Evolutionary conservation across 2,113 vertebrate genomes (phyloP).

Genomic region (Cisticola juncidis): DNA sequence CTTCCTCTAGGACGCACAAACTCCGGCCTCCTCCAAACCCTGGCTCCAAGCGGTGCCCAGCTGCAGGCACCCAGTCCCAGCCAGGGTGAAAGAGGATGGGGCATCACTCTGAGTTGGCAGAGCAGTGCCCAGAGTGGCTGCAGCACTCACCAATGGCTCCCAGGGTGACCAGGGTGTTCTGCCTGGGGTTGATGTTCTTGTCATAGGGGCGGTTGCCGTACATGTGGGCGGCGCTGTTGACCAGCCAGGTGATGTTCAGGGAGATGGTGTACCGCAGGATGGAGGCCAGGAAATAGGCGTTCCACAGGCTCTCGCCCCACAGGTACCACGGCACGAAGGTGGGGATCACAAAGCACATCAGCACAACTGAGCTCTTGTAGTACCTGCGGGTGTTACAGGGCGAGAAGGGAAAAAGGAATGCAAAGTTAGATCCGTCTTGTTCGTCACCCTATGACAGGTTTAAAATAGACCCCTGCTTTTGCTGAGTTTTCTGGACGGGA

Average conservation of each 20-base stretch:
- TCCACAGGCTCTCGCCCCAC: slow-evolving; percentile 83
- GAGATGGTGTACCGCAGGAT: slow-evolving; percentile 80
- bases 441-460: background rate
- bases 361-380: slow-evolving; percentile 70
- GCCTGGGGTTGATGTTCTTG: slow-evolving; percentile 77
- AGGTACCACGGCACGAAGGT: slow-evolving; percentile 80
- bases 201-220: slow-evolving; percentile 81
- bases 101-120: background rate
- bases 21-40: background rate
- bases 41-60: background rate
- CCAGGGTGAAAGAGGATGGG: background rate
- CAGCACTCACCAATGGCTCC: slow-evolving; percentile 78
- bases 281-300: slow-evolving; percentile 80
- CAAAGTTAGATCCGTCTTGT: background rate
- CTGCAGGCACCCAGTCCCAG: background rate
- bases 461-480: background rate
- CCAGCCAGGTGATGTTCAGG: slow-evolving; percentile 80
- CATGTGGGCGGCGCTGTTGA: slow-evolving; percentile 83
- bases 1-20: background rate
- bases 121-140: background rate
- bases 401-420: background rate
- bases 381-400: background rate
- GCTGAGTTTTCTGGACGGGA: background rate
- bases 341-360: slow-evolving; percentile 77
- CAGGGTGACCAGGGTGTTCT: slow-evolving; percentile 76